Percentiles rank a stretch among this genome's conserved stretches.
These are phyloP conservation scores for Mayetiola destructor DNA, from an alignment of 2,888 invertebrate species.

Conservation along the genomic window DNA sequence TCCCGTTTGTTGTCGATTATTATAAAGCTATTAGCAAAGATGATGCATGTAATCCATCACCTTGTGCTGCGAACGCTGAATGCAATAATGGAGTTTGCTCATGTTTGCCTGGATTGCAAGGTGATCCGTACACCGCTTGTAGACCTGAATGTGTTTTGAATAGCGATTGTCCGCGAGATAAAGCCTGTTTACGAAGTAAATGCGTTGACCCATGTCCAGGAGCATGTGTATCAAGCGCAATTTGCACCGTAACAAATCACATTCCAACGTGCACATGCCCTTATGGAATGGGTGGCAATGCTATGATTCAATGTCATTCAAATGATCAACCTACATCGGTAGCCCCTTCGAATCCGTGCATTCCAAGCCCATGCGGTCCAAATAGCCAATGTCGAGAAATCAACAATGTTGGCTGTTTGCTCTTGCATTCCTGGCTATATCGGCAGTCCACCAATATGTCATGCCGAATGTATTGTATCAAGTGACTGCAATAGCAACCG, in stretches of 20 bases:
- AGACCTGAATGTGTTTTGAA: slow-evolving; percentile 62
- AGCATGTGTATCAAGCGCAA: slow-evolving; percentile 55
- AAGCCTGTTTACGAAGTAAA: slow-evolving; percentile 54
- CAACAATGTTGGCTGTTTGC: slow-evolving; percentile 54
- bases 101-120: slow-evolving; percentile 55
- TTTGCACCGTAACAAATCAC: slow-evolving; percentile 58
- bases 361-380: slow-evolving; percentile 63
- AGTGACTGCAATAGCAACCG: slow-evolving; percentile 57
- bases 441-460: slow-evolving; percentile 62
- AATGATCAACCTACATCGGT: slow-evolving; percentile 38
- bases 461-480: slow-evolving; percentile 66
- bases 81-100: slow-evolving; percentile 57
- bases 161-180: slow-evolving; percentile 51
- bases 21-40: slow-evolving; percentile 40
- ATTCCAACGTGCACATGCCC: slow-evolving; percentile 60
- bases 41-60: slow-evolving; percentile 56
- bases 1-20: too few relatives aligned
- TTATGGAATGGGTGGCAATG: slow-evolving; percentile 52
- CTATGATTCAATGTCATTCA: slow-evolving; percentile 57
- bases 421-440: slow-evolving; percentile 56
- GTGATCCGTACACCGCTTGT: slow-evolving; percentile 51
- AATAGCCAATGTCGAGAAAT: slow-evolving; percentile 54
- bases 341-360: slow-evolving; percentile 46
- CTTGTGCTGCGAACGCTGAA: slow-evolving; percentile 65
- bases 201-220: slow-evolving; percentile 60